These are phyloP conservation scores for Phoenicopterus ruber DNA, from an alignment of 2,113 vertebrate species.

Conservation along the genomic window DNA sequence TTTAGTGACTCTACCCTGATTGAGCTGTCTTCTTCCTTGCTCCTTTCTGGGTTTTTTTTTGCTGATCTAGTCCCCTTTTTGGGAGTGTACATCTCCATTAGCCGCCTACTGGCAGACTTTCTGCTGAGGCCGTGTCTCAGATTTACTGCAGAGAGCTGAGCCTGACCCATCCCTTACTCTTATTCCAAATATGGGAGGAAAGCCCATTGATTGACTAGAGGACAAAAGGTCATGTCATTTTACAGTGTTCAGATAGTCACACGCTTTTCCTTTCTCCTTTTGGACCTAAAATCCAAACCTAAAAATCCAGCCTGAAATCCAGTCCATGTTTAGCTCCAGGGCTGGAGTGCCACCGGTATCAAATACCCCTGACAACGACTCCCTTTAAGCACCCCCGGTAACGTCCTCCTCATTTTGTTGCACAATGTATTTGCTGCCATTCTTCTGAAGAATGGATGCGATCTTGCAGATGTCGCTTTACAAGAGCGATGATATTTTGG, in stretches of 20 bases:
- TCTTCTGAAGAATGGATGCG: neutral
- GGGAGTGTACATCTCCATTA: neutral
- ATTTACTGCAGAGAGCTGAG: neutral
- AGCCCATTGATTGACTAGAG: neutral
- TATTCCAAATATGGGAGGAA: neutral
- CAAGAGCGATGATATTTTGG: neutral
- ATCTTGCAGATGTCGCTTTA: neutral
- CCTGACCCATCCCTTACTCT: neutral
- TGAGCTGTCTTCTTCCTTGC: neutral
- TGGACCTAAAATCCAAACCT: neutral
- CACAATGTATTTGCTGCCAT: neutral
- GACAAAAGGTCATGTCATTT: neutral
- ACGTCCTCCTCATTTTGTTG: neutral
- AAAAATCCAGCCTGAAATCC: neutral
- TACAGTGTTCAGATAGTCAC: neutral
- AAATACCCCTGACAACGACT: neutral
- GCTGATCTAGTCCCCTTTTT: neutral
- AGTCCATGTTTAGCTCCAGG: neutral
- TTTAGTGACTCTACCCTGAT: neutral
- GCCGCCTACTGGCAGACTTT: neutral
- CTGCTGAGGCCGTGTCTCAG: neutral
- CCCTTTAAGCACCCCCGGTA: neutral
- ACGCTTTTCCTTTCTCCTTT: neutral
- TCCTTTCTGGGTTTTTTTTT: neutral
- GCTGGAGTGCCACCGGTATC: neutral